A percentile compares a stretch with the other conserved stretches of the same genome.
Evolutionary conservation across 2,888 invertebrate species (phyloP).

Genomic region (Creontiades dilutus): DNA sequence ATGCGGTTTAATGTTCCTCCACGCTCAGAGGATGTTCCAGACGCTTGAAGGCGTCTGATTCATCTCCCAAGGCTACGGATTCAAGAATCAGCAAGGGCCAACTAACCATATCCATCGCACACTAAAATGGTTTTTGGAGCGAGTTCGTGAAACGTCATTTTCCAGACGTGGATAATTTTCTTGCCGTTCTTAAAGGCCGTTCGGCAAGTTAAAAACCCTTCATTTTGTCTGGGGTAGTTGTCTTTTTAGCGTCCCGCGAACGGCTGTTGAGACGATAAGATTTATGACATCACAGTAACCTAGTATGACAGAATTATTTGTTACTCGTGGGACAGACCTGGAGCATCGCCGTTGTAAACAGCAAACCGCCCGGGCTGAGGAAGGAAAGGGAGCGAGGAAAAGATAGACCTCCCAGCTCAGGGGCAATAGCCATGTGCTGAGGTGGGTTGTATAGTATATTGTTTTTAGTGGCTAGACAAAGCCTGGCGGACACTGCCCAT

Average conservation of each 20-base stretch:
- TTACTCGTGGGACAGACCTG: not conserved
- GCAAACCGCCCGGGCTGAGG: not conserved
- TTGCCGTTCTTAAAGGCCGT: too few relatives aligned
- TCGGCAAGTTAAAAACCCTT: not conserved
- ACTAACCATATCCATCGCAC: too few relatives aligned
- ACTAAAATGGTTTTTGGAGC: too few relatives aligned
- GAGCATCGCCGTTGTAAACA: not conserved
- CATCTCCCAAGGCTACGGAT: too few relatives aligned
- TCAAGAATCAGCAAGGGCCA: too few relatives aligned
- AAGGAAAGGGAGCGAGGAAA: not conserved
- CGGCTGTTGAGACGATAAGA: not conserved
- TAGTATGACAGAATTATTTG: not conserved
- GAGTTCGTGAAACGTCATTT: too few relatives aligned
- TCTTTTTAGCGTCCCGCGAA: not conserved
- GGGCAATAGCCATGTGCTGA: not conserved
- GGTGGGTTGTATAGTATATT: conserved; percentile 51
- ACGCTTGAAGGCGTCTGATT: too few relatives aligned
- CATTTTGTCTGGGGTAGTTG: not conserved
- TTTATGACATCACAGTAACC: not conserved
- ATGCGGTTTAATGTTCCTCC: too few relatives aligned
- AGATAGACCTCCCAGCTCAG: not conserved
- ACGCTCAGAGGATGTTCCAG: too few relatives aligned
- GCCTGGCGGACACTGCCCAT: not conserved
- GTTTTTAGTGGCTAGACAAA: conserved; percentile 59
- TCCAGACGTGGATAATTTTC: too few relatives aligned